Evolutionary conservation across 2,888 invertebrate genomes (phyloP), one percentile per base, ranked within the genome.

Genomic region (Timema podura): DNA sequence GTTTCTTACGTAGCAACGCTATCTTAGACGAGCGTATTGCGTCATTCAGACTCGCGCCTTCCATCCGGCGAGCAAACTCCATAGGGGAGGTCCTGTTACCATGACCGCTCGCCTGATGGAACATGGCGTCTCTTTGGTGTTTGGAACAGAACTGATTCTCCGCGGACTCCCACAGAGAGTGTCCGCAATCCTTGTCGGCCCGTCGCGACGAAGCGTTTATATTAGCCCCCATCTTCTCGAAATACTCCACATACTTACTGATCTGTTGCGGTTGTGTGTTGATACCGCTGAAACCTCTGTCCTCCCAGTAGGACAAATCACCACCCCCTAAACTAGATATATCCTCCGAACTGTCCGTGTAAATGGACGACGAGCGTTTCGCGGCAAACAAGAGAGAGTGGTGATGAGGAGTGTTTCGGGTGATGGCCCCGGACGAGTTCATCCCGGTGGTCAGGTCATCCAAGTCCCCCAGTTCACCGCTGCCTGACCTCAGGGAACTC

Each of bases 281-380:
- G 30, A 83, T 76, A 48, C 85, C 83, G 16, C 68, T 65, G 16
- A 65, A 67, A 30, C 67, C 77, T 30, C 88, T 83, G 73, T 90
- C 90, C 77, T 90, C 91, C 86, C 88, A 87, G 77, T 86, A 87
- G 77, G 90, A 80, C 13, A 87, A 86, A 80, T 92, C 92, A 0
- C 91, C 91, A 71, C 91, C 91, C 0, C 90, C 89, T 69, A 93
- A 83, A 78, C 91, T 92, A 51, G 92, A 92, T 68, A 92, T 89
- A 81, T 93, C 93, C 80, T 93, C 93, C 61, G 91, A 92, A 78
- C 92, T 92, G 80, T 93, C 93, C 1, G 93, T 93, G 83, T 92
- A 93, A 70, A 92, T 91, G 75, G 92, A 92, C 69, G 91, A 90
- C 54, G 92, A 89, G 73, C 90, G 85, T 79, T 89, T 88, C 77